phyloP scores from a whole-genome alignment of 2,797 vertebrate species.

The Chloroceryle inda region DNA sequence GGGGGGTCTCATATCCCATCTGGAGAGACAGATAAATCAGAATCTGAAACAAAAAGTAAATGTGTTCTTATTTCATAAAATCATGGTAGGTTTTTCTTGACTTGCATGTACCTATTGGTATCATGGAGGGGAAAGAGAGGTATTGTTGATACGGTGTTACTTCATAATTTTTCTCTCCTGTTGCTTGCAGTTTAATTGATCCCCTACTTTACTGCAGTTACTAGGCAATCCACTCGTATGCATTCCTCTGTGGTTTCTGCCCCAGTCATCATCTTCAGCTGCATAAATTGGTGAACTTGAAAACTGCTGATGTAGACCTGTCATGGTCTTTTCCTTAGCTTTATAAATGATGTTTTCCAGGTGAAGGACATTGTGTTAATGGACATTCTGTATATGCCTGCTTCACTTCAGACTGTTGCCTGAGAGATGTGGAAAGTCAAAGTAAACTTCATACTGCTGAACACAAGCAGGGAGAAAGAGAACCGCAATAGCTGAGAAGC shows the following conservation, averaged over 20 bases:
- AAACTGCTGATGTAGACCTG: constrained; percentile 60
- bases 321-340: constrained; percentile 12
- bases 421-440: not conserved
- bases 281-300: constrained; percentile 41
- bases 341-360: constrained; percentile 69
- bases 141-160: not conserved
- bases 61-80: not conserved
- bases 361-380: constrained; percentile 71
- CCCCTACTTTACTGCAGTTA: not conserved
- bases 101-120: not conserved
- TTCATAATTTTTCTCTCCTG: not conserved
- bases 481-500: not conserved
- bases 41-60: not conserved
- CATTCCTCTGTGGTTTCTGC: constrained; percentile 33
- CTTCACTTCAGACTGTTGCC: constrained; percentile 28
- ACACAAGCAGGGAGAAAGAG: not conserved
- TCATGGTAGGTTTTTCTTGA: not conserved
- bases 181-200: not conserved
- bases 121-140: rapidly evolving
- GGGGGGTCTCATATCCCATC: not conserved
- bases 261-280: constrained; percentile 31
- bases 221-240: not conserved
- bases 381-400: constrained; percentile 11
- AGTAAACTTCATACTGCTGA: not conserved
- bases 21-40: not conserved